Conservation (phyloP, 2,888 invertebrate species). For the Mesorhabditis spiculigera region DNA sequence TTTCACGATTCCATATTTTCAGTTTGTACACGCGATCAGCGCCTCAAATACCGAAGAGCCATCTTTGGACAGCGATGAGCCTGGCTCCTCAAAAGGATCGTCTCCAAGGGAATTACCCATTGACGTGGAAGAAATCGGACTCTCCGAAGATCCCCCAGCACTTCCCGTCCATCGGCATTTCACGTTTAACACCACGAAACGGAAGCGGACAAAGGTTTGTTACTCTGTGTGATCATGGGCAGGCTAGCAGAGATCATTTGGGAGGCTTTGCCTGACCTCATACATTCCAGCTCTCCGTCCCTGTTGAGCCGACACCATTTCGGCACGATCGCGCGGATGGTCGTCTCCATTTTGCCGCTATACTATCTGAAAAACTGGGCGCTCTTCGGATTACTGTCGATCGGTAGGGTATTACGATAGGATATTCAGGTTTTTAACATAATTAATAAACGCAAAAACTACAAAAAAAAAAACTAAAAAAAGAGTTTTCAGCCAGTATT, state of each 20-base stretch:
- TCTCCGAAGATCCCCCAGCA: neutral
- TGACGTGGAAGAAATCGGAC: too few relatives aligned
- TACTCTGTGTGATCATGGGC: neutral
- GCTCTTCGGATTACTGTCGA: neutral
- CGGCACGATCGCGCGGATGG: neutral
- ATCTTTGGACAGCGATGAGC: too few relatives aligned
- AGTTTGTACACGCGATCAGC: too few relatives aligned
- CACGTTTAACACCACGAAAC: neutral
- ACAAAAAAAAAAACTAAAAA: too few relatives aligned
- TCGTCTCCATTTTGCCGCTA: neutral
- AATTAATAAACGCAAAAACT: too few relatives aligned
- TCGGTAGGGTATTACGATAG: too few relatives aligned
- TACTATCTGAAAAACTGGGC: constrained; percentile 3
- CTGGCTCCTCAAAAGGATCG: too few relatives aligned
- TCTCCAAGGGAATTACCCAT: too few relatives aligned
- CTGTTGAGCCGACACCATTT: constrained; percentile 5
- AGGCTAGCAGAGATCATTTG: neutral
- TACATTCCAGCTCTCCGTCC: neutral
- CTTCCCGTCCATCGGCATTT: neutral
- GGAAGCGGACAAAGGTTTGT: neutral
- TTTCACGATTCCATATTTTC: too few relatives aligned
- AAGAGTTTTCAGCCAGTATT: too few relatives aligned
- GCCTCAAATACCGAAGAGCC: too few relatives aligned
- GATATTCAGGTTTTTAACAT: too few relatives aligned
- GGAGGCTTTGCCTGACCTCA: neutral